These are phyloP conservation scores for Stichodactyla mertensii DNA, from an alignment of 64 coral and sea anemone genomes.

Conservation along the genomic window DNA sequence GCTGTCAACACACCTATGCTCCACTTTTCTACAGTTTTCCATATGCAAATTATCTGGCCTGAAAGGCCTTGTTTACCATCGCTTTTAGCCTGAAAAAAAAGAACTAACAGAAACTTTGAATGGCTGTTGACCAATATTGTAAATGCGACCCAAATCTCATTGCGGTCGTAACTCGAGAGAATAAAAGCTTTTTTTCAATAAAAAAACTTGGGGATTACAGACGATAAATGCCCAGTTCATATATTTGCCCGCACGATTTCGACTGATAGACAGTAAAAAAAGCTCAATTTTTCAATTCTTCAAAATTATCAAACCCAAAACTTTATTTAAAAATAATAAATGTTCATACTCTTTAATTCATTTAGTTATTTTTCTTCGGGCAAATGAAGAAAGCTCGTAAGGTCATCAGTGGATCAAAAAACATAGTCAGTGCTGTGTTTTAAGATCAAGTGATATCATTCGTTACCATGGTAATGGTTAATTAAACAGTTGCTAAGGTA, in stretches of 20 bases:
- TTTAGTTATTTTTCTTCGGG: background rate
- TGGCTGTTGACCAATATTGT: background rate
- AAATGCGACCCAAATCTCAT: background rate
- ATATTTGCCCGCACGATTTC: too few species aligned
- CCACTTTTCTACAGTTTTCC: background rate
- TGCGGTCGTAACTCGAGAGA: background rate
- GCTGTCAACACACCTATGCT: background rate
- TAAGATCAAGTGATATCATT: background rate
- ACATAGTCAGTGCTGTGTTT: background rate
- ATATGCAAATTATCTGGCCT: background rate
- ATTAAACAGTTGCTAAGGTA: constrained; percentile 4
- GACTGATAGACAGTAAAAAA: too few species aligned
- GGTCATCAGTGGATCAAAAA: background rate
- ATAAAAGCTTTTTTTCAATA: background rate
- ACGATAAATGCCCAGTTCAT: background rate
- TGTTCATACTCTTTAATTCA: background rate
- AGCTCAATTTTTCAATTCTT: background rate
- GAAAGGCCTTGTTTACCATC: background rate
- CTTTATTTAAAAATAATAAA: background rate
- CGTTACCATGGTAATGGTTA: background rate
- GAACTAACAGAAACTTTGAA: background rate
- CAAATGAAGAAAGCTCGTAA: background rate
- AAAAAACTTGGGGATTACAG: background rate
- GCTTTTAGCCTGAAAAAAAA: background rate
- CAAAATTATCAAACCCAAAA: background rate